phyloP scores from a whole-genome alignment of 2,797 vertebrate genomes.

The Urophycis tenuis region DNA sequence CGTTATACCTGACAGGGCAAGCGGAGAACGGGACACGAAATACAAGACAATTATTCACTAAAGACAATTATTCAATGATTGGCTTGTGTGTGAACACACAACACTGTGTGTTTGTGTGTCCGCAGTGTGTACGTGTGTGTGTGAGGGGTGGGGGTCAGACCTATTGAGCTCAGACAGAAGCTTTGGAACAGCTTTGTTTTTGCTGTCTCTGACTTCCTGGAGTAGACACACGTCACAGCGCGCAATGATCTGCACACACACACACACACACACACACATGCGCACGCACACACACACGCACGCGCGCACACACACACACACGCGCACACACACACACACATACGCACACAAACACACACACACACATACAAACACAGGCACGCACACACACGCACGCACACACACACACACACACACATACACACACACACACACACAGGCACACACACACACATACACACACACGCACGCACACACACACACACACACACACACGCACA shows the following conservation, averaged over 20 bases:
- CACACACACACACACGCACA: conserved; percentile 10
- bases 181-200: conserved; percentile 55
- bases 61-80: too few relatives aligned
- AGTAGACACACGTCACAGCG: conserved; percentile 74
- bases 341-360: too few relatives aligned
- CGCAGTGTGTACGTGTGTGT: not conserved
- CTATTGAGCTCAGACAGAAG: conserved; percentile 62
- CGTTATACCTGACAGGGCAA: conserved; percentile 53
- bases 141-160: conserved; percentile 40
- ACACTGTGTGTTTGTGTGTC: not conserved
- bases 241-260: conserved; percentile 66
- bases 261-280: conserved; percentile 9
- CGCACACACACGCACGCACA: too few relatives aligned
- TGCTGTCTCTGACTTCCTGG: conserved; percentile 74
- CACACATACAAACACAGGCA: too few relatives aligned
- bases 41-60: too few relatives aligned
- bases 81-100: too few relatives aligned
- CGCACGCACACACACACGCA: conserved; percentile 14
- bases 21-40: not conserved
- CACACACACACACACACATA: too few relatives aligned
- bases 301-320: conserved; percentile 10
- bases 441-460: conserved; percentile 71
- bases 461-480: conserved; percentile 48
- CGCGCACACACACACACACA: too few relatives aligned
- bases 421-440: too few relatives aligned